Evolutionary conservation across 1,140 invertebrate genomes (phyloP), one percentile per base, ranked within the genome.

Genomic region (Aphelinus certus): DNA sequence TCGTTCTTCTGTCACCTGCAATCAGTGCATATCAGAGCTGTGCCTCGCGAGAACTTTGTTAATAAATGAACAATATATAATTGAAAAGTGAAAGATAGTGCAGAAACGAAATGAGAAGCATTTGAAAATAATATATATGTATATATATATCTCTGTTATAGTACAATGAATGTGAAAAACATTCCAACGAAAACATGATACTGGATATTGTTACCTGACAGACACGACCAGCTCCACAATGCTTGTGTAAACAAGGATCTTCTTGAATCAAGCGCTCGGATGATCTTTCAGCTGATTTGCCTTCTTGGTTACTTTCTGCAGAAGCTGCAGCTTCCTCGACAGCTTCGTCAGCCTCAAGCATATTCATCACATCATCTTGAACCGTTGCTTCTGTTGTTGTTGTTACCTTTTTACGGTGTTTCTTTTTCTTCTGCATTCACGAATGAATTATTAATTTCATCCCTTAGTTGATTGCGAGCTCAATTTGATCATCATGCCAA

Each of bases 151-250:
- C 26, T 26, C 26, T 26, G 26, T 26, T 26, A 26, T 26, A 26
- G 26, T 26, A 26, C 26, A 26, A 26, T 26, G 26, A 26, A 26
- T 26, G 26, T 26, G 26, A 26, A 26, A 26, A 26, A 26, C 26
- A 26, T 26, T 26, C 26, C 26, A 6, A 26, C n/a, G 62, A 64
- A n/a, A n/a, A 10, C 26, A n/a, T 26, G 9, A 10, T 4, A 64
- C 7, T 53, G 45, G 1, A 47, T 45, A 43, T 62, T 67, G 61
- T 67, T 76, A 96, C 89, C 83, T 95, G 91, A 82, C 96, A 98
- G 78, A 96, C 90, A 82, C 94, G 92, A 69, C 96, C 96, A 77
- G 96, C 95, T 71, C 95, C 94, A 86, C 96, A 98, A 83, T 94
- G 93, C 82, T 96, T 95, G 70, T 93, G 92, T 74, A 91, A 85